These are phyloP conservation scores for Tribolium castaneum DNA, from an alignment of 1,140 invertebrate species.

Conservation along the genomic window DNA sequence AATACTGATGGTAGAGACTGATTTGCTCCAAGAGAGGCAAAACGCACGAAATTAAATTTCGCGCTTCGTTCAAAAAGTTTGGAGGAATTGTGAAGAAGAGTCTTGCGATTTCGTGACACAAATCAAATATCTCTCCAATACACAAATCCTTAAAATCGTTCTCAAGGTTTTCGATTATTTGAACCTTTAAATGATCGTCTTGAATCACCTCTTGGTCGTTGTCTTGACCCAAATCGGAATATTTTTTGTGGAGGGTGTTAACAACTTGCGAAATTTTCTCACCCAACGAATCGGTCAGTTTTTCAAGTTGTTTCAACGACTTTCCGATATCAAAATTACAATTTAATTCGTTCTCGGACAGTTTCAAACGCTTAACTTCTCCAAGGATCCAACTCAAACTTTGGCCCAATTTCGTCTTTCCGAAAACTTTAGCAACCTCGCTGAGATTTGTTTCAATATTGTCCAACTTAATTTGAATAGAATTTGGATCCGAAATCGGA, in stretches of 20 bases:
- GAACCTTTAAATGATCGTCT: conserved; percentile 73
- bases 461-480: conserved; percentile 50
- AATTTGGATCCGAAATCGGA: conserved; percentile 36
- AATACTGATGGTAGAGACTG: conserved; percentile 78
- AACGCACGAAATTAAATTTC: conserved; percentile 56
- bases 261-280: conserved; percentile 73
- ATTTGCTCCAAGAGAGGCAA: conserved; percentile 85
- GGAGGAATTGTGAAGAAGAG: conserved; percentile 38
- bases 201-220: conserved; percentile 64
- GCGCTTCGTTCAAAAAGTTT: conserved; percentile 30
- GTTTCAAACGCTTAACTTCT: conserved; percentile 35
- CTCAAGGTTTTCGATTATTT: conserved; percentile 71
- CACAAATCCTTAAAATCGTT: conserved; percentile 70
- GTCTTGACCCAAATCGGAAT: conserved; percentile 58
- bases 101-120: conserved; percentile 42
- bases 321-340: conserved; percentile 55
- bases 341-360: conserved; percentile 33
- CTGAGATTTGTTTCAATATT: conserved; percentile 61
- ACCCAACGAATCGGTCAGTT: conserved; percentile 68
- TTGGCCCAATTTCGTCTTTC: conserved; percentile 43
- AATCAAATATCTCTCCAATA: conserved; percentile 63
- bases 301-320: conserved; percentile 54
- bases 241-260: conserved; percentile 78
- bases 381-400: conserved; percentile 52
- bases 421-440: conserved; percentile 47